phyloP scores from a whole-genome alignment of 30 jellyfish, hydroid and myxozoan species.

The Clytia hemisphaerica region DNA sequence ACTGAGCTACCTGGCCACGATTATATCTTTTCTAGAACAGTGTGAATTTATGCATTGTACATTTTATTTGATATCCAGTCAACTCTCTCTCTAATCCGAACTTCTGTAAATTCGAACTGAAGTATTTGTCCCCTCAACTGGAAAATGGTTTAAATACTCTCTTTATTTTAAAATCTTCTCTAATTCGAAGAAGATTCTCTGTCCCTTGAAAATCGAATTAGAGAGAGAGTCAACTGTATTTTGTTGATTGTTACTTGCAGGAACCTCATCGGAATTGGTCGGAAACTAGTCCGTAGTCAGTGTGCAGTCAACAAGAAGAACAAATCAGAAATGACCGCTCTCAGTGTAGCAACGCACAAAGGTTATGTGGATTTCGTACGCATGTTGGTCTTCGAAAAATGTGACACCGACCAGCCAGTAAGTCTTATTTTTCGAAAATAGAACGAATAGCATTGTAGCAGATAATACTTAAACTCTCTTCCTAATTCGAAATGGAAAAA shows the following conservation, averaged over 20 bases:
- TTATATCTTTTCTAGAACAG: too few species aligned
- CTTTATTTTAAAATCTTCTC: too few species aligned
- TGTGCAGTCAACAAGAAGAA: conserved; percentile 1
- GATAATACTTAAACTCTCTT: background rate
- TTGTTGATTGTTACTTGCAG: background rate
- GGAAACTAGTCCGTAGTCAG: background rate
- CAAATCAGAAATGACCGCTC: conserved; percentile 22
- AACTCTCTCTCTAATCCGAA: too few species aligned
- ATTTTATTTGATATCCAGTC: too few species aligned
- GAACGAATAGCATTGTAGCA: background rate
- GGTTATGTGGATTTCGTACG: conserved; percentile 17
- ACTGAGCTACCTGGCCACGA: too few species aligned
- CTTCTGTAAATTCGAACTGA: too few species aligned
- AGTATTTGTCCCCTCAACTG: too few species aligned
- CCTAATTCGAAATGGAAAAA: too few species aligned
- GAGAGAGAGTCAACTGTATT: background rate
- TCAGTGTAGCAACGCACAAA: conserved; percentile 17
- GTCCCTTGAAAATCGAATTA: too few species aligned
- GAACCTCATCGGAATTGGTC: conserved; percentile 3
- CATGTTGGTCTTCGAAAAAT: conserved; percentile 14
- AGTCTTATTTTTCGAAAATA: background rate
- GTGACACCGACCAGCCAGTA: conserved; percentile 20
- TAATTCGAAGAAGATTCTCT: too few species aligned
- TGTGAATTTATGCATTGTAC: too few species aligned
- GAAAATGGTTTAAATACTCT: too few species aligned